Conservation (phyloP, 2,888 invertebrate species). For the Gerris lacustris region DNA sequence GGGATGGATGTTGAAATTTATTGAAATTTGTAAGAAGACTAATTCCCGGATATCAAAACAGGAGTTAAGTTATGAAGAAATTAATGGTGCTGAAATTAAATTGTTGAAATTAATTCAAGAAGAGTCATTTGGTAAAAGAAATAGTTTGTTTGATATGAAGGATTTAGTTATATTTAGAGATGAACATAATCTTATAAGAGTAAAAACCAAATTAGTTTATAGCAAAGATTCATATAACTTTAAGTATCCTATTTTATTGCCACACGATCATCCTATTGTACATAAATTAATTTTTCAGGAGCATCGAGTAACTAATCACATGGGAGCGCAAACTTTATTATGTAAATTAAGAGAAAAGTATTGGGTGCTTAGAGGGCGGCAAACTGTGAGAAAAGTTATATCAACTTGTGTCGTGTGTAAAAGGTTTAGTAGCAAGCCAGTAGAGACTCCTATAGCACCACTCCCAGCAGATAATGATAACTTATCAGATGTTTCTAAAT, state of each 20-base stretch:
- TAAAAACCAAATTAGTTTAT: constrained; percentile 14
- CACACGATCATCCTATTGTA: constrained; percentile 10
- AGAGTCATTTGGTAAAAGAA: constrained; percentile 10
- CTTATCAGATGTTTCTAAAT: not conserved
- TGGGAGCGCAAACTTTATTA: constrained; percentile 5
- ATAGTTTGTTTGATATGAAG: not conserved
- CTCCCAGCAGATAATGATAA: constrained; percentile 27
- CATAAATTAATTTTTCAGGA: constrained; percentile 6
- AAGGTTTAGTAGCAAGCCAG: constrained; percentile 25
- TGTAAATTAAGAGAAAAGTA: constrained; percentile 22
- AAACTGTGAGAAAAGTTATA: constrained; percentile 21
- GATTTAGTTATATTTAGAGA: constrained; percentile 1
- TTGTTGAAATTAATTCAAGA: constrained; percentile 6
- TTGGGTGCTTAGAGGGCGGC: constrained; percentile 24
- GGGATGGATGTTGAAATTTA: constrained; percentile 9
- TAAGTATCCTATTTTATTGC: constrained; percentile 17
- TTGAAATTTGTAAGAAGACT: not conserved
- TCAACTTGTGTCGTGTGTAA: constrained; percentile 22
- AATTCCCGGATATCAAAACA: not conserved
- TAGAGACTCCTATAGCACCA: constrained; percentile 27
- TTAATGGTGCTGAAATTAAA: constrained; percentile 4
- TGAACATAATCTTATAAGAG: constrained; percentile 7
- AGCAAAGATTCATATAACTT: constrained; percentile 8
- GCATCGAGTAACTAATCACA: constrained; percentile 2
- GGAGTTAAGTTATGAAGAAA: not conserved